Conservation (phyloP, 2,888 invertebrate species). For the Hydraecia micacea region DNA sequence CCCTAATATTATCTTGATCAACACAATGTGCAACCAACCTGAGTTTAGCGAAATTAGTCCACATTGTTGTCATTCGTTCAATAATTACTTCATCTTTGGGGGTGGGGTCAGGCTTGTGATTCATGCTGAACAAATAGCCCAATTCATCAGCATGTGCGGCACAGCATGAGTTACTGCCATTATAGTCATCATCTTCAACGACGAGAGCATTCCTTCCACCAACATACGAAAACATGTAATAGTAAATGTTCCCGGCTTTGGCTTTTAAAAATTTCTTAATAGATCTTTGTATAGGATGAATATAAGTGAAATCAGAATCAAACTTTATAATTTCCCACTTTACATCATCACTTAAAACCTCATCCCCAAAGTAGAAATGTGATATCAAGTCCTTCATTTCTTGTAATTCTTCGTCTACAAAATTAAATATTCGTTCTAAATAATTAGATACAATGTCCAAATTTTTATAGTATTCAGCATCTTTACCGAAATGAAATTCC, state of each 20-base stretch:
- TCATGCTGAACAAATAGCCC: constrained; percentile 75
- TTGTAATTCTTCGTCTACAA: constrained; percentile 58
- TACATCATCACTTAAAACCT: constrained; percentile 57
- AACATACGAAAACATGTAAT: constrained; percentile 76
- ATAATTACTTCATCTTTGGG: constrained; percentile 73
- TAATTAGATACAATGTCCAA: constrained; percentile 61
- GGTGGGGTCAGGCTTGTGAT: constrained; percentile 47
- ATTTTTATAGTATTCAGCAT: constrained; percentile 62
- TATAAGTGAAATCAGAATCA: constrained; percentile 75
- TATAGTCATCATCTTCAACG: constrained; percentile 54
- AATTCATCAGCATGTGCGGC: constrained; percentile 79
- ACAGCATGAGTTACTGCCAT: constrained; percentile 32
- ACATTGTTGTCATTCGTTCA: constrained; percentile 79
- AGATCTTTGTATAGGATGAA: constrained; percentile 73
- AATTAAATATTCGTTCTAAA: constrained; percentile 63
- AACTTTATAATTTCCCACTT: constrained; percentile 70
- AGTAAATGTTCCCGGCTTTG: constrained; percentile 70
- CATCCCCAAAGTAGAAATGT: constrained; percentile 78
- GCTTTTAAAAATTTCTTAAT: constrained; percentile 70
- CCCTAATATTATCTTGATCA: neutral
- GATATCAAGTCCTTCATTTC: constrained; percentile 66
- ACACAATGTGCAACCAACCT: constrained; percentile 70
- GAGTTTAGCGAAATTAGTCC: constrained; percentile 83
- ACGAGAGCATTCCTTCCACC: constrained; percentile 61
- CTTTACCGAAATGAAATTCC: constrained; percentile 46